Base-by-base conservation (phyloP, 1,140 invertebrate genomes). In the Ephestia elutella region DNA sequence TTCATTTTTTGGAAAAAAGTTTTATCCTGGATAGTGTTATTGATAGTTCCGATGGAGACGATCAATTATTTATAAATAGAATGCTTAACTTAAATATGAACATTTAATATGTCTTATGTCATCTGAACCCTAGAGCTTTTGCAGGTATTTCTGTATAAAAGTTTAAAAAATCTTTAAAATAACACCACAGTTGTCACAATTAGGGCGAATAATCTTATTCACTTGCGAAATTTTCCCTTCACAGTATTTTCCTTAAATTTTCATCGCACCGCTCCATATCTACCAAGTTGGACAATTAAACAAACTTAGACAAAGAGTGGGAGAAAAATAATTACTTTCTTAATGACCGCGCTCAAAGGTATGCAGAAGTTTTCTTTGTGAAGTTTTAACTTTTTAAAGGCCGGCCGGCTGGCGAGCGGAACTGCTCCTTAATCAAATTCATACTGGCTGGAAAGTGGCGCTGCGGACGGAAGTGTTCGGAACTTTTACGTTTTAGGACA, bases 241-340 rank as follows among this genome's bases (percentile, higher is more conserved):
- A 2, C 17, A 25, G 50, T 25, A 20, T n/a, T 5, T 53, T 53
- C 20, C 11, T 70, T 58, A 67, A 67, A 63, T 65, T 58, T 63
- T 60, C 66, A 65, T 28, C 54, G 56, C 53, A 35, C 58, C 38
- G 59, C 53, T 44, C 58, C 38, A 53, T 60, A 55, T 53, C 63
- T 59, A 66, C 62, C 53, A 71, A 71, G 60, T 71, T 71, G 51
- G 53, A 62, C 70, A 68, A 71, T 71, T 69, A 71, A 69, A 71
- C 64, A 57, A 66, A 71, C 56, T 69, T 66, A 53, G 58, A 69
- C 70, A 71, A 68, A 65, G 60, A 65, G 68, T 25, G 59, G 61
- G 66, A 63, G 62, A 62, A 69, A 71, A 66, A 69, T 68, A 71
- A 71, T 65, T 68, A 66, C 62, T 66, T 68, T 68, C 62, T 61